Evolutionary conservation across 1,140 invertebrate species (phyloP).

Genomic region (Coelopa frigida): DNA sequence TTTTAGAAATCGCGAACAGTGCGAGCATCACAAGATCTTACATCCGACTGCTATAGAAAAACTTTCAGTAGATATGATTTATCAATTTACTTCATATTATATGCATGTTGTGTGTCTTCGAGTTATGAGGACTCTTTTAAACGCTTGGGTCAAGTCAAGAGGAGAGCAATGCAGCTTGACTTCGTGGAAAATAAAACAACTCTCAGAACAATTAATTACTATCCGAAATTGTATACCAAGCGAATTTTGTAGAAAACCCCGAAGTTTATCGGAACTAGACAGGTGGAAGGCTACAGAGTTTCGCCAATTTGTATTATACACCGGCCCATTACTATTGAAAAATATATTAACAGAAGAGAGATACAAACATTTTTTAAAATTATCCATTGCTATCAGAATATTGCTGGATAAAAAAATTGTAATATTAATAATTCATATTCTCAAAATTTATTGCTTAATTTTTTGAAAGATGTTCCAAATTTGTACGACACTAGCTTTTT

Average conservation of each 20-base stretch:
- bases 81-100: slow-evolving; percentile 13
- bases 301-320: slow-evolving; percentile 19
- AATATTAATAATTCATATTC: slow-evolving; percentile 11
- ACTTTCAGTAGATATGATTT: slow-evolving; percentile 15
- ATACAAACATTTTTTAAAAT: slow-evolving; percentile 14
- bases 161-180: slow-evolving; percentile 11
- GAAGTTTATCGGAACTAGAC: slow-evolving; percentile 16
- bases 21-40: slow-evolving; percentile 14
- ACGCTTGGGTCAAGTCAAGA: slow-evolving; percentile 15
- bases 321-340: slow-evolving; percentile 16
- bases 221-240: slow-evolving; percentile 13
- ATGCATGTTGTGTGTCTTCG: slow-evolving; percentile 19
- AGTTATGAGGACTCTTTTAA: slow-evolving; percentile 17
- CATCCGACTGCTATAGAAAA: slow-evolving; percentile 14
- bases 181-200: slow-evolving; percentile 14
- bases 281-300: slow-evolving; percentile 22
- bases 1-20: slow-evolving; percentile 14
- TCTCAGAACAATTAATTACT: slow-evolving; percentile 14
- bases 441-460: slow-evolving; percentile 11
- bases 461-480: slow-evolving; percentile 13
- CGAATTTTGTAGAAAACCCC: slow-evolving; percentile 17
- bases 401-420: slow-evolving; percentile 3
- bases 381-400: slow-evolving; percentile 7
- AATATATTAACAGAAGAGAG: slow-evolving; percentile 8
- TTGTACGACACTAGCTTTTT: slow-evolving; percentile 13